Evolutionary conservation across 2,797 vertebrate species (phyloP).

Genomic region (Spinibarbus caldwelli): DNA sequence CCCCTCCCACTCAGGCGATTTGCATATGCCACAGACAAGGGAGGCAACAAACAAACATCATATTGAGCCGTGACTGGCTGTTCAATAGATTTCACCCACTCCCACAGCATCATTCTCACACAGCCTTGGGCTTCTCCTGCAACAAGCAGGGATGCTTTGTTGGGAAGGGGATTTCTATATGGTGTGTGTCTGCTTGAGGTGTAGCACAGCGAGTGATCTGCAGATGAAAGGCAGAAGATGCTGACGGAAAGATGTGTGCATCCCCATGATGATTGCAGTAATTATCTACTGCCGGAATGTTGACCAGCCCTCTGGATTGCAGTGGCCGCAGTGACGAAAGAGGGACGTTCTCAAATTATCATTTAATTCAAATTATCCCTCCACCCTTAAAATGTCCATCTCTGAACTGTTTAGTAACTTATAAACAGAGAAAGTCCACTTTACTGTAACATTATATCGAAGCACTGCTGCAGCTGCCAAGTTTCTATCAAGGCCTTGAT

Average conservation of each 20-base stretch:
- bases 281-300: conserved; percentile 69
- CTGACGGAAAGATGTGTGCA: conserved; percentile 59
- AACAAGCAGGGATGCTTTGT: conserved; percentile 42
- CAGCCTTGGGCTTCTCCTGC: conserved; percentile 36
- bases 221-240: conserved; percentile 57
- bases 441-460: conserved; percentile 83
- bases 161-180: conserved; percentile 40
- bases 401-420: background rate
- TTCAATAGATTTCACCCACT: conserved; percentile 65
- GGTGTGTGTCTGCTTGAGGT: conserved; percentile 26
- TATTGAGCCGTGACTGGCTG: conserved; percentile 75
- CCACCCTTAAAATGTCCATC: background rate
- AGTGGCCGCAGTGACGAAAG: background rate
- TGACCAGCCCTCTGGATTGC: conserved; percentile 38
- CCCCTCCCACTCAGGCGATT: conserved; percentile 66
- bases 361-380: background rate
- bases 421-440: conserved; percentile 79
- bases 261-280: conserved; percentile 65
- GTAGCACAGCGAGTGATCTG: conserved; percentile 31
- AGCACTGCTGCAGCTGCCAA: conserved; percentile 85
- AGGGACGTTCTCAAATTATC: conserved; percentile 12
- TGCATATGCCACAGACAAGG: conserved; percentile 85
- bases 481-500: conserved; percentile 93
- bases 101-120: conserved; percentile 57
- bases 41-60: conserved; percentile 83